Evolutionary conservation across 2,113 vertebrate genomes (phyloP).

Genomic region (Solenodon paradoxus): DNA sequence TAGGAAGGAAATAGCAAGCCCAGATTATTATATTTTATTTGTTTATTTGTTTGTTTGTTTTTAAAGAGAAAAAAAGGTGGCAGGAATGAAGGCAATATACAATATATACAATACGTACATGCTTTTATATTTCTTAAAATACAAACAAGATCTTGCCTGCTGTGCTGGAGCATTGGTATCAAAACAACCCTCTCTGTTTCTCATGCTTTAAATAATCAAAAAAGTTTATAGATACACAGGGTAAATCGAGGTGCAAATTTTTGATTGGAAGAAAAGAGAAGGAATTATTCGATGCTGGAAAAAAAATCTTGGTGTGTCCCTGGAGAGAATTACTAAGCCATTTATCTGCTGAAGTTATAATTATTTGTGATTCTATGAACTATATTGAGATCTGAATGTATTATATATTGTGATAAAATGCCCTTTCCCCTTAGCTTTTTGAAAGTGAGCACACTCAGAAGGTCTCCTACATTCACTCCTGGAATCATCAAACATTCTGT

Average conservation of each 20-base stretch:
- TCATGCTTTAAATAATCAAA: background rate
- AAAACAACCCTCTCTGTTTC: background rate
- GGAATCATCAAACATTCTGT: slow-evolving; percentile 46
- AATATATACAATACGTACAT: background rate
- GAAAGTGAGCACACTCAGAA: slow-evolving; percentile 68
- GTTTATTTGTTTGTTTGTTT: no score
- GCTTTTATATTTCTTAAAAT: background rate
- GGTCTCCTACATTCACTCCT: slow-evolving; percentile 57
- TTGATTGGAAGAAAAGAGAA: background rate
- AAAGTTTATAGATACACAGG: background rate
- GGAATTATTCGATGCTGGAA: background rate
- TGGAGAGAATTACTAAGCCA: slow-evolving; percentile 56
- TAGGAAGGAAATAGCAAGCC: background rate
- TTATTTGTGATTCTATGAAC: slow-evolving; percentile 67
- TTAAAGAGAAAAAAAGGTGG: no score
- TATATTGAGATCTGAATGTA: slow-evolving; percentile 62
- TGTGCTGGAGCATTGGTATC: background rate
- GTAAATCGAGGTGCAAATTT: slow-evolving; percentile 12
- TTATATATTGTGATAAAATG: slow-evolving; percentile 56
- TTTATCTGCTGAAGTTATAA: slow-evolving; percentile 62
- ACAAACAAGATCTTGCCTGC: background rate
- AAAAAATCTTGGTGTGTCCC: background rate
- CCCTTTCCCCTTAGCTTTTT: slow-evolving; percentile 54
- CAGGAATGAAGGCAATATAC: background rate
- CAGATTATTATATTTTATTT: background rate